A percentile compares a stretch with the other conserved stretches of the same genome.
These are phyloP conservation scores for Vireo altiloquus DNA, from an alignment of 2,113 vertebrate genomes.

Conservation along the genomic window DNA sequence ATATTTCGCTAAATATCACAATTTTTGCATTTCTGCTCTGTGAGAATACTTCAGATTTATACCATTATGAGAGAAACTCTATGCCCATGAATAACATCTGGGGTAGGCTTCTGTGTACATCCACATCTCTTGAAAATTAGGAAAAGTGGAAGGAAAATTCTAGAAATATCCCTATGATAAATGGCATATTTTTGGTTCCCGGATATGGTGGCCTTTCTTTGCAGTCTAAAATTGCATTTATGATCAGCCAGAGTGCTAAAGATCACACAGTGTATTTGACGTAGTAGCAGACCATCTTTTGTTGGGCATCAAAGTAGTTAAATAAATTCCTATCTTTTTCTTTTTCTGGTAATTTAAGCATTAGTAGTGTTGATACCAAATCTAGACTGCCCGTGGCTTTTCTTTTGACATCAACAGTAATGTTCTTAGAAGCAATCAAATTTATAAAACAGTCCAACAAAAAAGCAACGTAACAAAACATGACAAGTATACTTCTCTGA, in stretches of 20 bases:
- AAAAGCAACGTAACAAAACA: slow-evolving; percentile 60
- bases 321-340: background rate
- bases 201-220: background rate
- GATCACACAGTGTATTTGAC: background rate
- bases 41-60: background rate
- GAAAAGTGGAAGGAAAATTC: background rate
- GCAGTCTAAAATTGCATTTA: background rate
- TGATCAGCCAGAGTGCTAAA: background rate
- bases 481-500: slow-evolving; percentile 57
- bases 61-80: background rate
- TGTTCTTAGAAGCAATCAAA: slow-evolving; percentile 53
- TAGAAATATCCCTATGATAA: background rate
- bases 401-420: slow-evolving; percentile 66
- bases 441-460: slow-evolving; percentile 66
- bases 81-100: rapidly evolving
- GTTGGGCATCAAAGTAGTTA: background rate
- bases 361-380: slow-evolving; percentile 53
- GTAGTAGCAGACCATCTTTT: background rate
- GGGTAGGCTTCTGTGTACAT: background rate
- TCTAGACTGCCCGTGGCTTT: slow-evolving; percentile 56
- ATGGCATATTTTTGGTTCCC: background rate
- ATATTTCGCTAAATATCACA: background rate
- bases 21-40: background rate
- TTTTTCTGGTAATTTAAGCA: slow-evolving; percentile 44
- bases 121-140: background rate